Base-by-base conservation (phyloP, 2,888 invertebrate genomes). In the Dasypolia templi region DNA sequence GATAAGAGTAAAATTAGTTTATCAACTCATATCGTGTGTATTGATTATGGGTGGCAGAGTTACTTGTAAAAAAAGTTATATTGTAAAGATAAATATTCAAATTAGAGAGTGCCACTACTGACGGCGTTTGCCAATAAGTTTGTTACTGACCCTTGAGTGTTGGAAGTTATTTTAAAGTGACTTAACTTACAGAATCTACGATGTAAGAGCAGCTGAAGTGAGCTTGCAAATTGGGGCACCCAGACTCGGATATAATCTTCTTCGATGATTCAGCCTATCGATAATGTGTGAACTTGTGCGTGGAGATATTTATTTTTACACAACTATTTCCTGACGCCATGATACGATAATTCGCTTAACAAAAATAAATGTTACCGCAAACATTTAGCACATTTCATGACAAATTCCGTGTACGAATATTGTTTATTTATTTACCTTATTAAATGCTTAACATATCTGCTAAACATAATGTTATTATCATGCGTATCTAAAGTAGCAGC, bases 311-410 rank as follows among this genome's bases (percentile, higher is more conserved):
- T 67, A 77, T 77, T 77, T 68, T 39, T 26, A 77, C 14, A 26
- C 7, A 51, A 56, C 5, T 56, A 67, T 68, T 63, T 70, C 42
- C 59, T 55, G 61, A 49, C 46, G 17, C 4, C 35, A 35, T 19
- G 32, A 55, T 29, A 62, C 46, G 44, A 49, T 46, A 55, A 39
- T 29, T 29, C n/a, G 79, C 26, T 82, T 64, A 75, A 69, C 44
- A 49, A 66, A 68, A 75, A 83, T 26, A 61, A 58, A 71, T 71
- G 19, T 63, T 42, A 42, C 49, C 22, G 3, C 26, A 72, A 66
- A 66, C 39, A 69, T 35, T 81, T 82, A 81, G 49, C 84, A 64
- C 63, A 51, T 69, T 62, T 62, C 22, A n/a, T 69, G 62, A 80
- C 71, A 55, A 66, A 81, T 84, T 82, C 65, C 69, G 49, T 39